Base-by-base conservation (phyloP, 2,113 vertebrate species). In the chimpanzee (Pan troglodytes) region DNA sequence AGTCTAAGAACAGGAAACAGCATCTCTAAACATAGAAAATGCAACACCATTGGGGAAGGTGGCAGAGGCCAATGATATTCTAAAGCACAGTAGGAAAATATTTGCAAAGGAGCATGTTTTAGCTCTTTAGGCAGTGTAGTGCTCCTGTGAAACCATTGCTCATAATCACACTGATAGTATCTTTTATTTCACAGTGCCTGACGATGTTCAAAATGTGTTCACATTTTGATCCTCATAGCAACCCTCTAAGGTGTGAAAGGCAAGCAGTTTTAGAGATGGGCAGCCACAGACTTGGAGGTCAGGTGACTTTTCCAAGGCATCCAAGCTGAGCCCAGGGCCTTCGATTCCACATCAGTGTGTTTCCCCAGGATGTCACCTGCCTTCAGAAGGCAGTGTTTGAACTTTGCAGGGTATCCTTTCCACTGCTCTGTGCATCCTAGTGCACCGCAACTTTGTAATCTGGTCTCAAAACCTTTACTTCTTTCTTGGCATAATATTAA, bases 21-120 rank as follows among this genome's bases (percentile, higher is more conserved):
- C 45, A 8, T 59, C 52, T 88, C 59, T 83, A 93, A 50, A 84
- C 11, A 7, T 0, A 61, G 67, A 50, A 61, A 48, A 22, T 2
- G 3, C 16, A 7, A 1, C 35, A 2, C 43, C 67, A 17, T 0
- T 5, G 0, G 5, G 48, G 3, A 6, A 13, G 1, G 16, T 27
- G 52, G 32, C 45, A 35, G 45, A 59, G 50, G n/a, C 17, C 0
- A 0, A 3, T 2, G 3, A 9, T 14, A 0, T 4, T 88, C 79
- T n/a, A 84, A 80, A 75, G 57, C 20, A 16, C 18, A 35, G n/a
- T 43, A 23, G 32, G 57, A 10, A 72, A 83, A 38, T 27, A 4
- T 57, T 85, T 4, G 4, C 59, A 1, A 16, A 43, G 91, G 43
- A 89, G 67, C 35, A 27, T 10, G 11, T 0, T 18, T 23, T 5